Evolutionary conservation across 2,113 vertebrate genomes (phyloP).

Genomic region (Lasiurus cinereus): DNA sequence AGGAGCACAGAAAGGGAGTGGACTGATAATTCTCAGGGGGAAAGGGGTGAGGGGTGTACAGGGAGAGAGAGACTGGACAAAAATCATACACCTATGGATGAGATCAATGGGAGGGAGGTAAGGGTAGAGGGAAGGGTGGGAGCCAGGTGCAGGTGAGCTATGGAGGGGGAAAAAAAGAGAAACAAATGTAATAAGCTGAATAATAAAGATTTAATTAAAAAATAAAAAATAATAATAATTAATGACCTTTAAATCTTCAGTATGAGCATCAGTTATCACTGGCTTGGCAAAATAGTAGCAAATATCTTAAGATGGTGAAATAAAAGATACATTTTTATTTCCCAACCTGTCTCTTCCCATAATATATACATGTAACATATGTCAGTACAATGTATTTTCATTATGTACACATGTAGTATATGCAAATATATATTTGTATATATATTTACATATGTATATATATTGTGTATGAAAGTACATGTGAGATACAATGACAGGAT

Average conservation of each 20-base stretch:
- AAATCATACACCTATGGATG: no score
- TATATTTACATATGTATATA: neutral
- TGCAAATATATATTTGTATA: neutral
- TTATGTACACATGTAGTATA: neutral
- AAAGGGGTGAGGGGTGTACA: no score
- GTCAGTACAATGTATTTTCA: neutral
- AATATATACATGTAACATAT: neutral
- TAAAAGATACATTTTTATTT: neutral
- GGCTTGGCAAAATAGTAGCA: neutral
- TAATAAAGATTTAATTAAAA: no score
- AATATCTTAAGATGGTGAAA: slow-evolving; percentile 1
- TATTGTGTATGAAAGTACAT: neutral
- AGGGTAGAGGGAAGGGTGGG: no score
- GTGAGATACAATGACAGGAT: neutral
- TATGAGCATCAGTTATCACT: neutral
- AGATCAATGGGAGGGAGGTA: no score
- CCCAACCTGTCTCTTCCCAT: neutral
- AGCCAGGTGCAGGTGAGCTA: no score
- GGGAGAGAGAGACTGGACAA: no score
- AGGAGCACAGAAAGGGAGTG: no score
- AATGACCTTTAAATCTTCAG: neutral
- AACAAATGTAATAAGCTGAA: no score
- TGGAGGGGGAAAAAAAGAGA: no score
- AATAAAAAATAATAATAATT: neutral
- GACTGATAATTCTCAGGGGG: no score